A percentile compares a stretch with the other conserved stretches of the same genome.
These are phyloP conservation scores for Drepana falcataria DNA, from an alignment of 2,888 invertebrate species.

Conservation along the genomic window DNA sequence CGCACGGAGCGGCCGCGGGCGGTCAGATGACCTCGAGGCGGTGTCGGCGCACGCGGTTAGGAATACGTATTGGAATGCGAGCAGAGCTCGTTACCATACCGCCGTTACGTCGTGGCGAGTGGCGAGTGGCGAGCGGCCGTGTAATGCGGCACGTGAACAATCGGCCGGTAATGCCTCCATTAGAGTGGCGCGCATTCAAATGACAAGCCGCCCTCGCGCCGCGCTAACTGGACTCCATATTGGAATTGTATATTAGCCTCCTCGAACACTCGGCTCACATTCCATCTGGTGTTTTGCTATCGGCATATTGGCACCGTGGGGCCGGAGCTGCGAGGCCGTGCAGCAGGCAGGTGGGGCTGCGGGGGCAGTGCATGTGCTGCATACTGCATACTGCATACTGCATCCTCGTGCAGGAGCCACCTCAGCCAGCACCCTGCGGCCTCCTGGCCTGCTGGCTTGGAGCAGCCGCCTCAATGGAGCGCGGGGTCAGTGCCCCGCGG, in stretches of 20 bases:
- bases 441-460: too few species aligned
- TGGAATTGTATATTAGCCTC: not conserved
- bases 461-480: too few species aligned
- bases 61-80: too few species aligned
- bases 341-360: slow-evolving; percentile 17
- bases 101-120: too few species aligned
- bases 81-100: too few species aligned
- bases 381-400: slow-evolving; percentile 14
- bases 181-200: slow-evolving; percentile 27
- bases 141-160: not conserved
- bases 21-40: too few species aligned
- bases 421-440: too few species aligned
- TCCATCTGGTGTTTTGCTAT: not conserved
- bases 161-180: slow-evolving; percentile 21
- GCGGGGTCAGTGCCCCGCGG: too few species aligned
- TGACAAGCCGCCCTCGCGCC: slow-evolving; percentile 12
- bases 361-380: slow-evolving; percentile 28
- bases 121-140: slow-evolving; percentile 10
- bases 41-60: too few species aligned
- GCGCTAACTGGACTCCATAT: not conserved
- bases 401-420: too few species aligned
- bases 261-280: not conserved
- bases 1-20: too few species aligned
- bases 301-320: too few species aligned
- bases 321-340: slow-evolving; percentile 8